Evolutionary conservation across 2,888 invertebrate genomes (phyloP), one percentile per base, ranked within the genome.

Genomic region (Phlogophora meticulosa): DNA sequence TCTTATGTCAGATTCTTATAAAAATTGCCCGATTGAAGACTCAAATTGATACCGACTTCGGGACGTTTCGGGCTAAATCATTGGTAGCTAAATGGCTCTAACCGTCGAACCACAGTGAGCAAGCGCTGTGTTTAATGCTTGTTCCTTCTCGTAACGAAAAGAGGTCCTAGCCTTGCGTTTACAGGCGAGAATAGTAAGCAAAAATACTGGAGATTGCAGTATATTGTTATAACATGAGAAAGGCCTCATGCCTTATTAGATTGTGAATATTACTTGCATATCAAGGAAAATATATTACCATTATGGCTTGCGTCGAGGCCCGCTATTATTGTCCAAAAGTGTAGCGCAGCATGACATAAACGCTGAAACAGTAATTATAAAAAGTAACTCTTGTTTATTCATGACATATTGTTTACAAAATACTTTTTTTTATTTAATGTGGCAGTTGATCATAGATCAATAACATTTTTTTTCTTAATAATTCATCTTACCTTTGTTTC

Each of bases 261-360:
- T 65, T 22, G 15, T 4, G 20, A 36, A 17, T 17, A 9, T 24
- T 17, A 43, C 22, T 40, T 22, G 5, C 1, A 13, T 17, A 32
- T 0, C 36, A 48, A 36, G 13, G 7, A 59, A 55, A 45, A 22
- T 42, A 43, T 32, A 51, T 56, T 84, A 91, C 90, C 90, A 82
- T 90, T 63, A 84, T 73, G 84, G 83, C 65, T 59, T 58, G 11
- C 81, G 79, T 22, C 85, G 81, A 7, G 84, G 70, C 52, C 79
- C 76, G 40, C 85, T 78, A 67, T 28, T 72, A 56, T 87, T 88
- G 24, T 91, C 90, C 34, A 88, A 62, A 67, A 91, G 57, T 43
- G 90, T 91, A 13, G 89, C 91, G 10, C 86, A 60, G 72, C 88
- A 93, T 74, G 91, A 88, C n/a, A 88, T 59, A 4, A 87, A 58